phyloP scores from a whole-genome alignment of 2,888 invertebrate species.

The Hirtodrosophila trivittata region DNA sequence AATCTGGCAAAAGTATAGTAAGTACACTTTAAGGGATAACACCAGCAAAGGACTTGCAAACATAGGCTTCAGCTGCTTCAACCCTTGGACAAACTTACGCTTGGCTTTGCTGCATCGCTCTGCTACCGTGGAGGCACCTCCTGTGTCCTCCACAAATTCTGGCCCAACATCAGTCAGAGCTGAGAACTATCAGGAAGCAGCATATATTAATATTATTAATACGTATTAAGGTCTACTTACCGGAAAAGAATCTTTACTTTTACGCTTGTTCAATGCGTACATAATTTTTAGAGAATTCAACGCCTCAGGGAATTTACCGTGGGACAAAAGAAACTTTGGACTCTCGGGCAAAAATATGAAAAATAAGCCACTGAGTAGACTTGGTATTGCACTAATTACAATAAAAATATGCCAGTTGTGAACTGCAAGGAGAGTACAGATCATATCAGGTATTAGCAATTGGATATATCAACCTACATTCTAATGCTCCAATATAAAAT shows the following conservation, averaged over 20 bases:
- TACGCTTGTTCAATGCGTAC: slow-evolving; percentile 87
- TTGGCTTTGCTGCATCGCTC: slow-evolving; percentile 28
- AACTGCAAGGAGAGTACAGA: slow-evolving; percentile 38
- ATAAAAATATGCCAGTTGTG: slow-evolving; percentile 76
- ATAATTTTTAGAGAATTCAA: too few species aligned
- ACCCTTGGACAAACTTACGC: slow-evolving; percentile 31
- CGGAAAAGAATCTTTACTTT: slow-evolving; percentile 86
- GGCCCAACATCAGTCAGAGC: too few species aligned
- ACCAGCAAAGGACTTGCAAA: slow-evolving; percentile 49
- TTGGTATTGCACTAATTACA: slow-evolving; percentile 60
- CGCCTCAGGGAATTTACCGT: slow-evolving; percentile 75
- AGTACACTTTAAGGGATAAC: slow-evolving; percentile 47
- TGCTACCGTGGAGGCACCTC: too few species aligned
- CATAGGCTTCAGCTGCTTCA: slow-evolving; percentile 56
- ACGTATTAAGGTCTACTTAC: slow-evolving; percentile 82
- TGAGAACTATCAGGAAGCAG: slow-evolving; percentile 33
- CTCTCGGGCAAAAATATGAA: slow-evolving; percentile 75
- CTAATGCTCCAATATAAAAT: slow-evolving; percentile 32
- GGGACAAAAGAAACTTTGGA: slow-evolving; percentile 81
- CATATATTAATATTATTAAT: background rate
- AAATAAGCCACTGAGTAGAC: slow-evolving; percentile 56
- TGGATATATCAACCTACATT: slow-evolving; percentile 50
- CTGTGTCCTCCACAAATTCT: too few species aligned
- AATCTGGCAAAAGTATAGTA: slow-evolving; percentile 62
- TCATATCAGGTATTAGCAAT: background rate